Conservation (phyloP, 2,888 invertebrate species). For the Rhaphigaster nebulosa region DNA sequence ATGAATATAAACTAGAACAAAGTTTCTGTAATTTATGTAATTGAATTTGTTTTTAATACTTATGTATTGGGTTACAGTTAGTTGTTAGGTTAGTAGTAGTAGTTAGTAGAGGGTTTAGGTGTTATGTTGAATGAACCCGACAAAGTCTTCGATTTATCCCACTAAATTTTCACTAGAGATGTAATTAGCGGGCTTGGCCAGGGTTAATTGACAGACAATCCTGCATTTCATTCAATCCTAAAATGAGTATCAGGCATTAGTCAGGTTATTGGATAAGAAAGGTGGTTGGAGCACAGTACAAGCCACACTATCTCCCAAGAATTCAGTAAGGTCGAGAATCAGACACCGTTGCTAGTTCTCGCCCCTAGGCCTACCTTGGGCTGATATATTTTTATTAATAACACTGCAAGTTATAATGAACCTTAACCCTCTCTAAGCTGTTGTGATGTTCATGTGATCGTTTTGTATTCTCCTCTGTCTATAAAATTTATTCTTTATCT, state of each 20-base stretch:
- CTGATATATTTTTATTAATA: background rate
- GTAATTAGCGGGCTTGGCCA: background rate
- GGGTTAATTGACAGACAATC: background rate
- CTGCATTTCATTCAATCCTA: background rate
- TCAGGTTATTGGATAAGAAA: no score
- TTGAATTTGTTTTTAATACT: no score
- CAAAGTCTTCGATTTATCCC: background rate
- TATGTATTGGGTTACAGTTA: no score
- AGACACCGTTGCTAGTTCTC: background rate
- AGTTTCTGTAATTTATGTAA: no score
- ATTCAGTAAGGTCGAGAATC: background rate
- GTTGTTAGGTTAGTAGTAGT: no score
- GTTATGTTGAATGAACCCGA: background rate
- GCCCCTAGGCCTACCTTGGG: background rate
- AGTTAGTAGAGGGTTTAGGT: no score
- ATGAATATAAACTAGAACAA: no score
- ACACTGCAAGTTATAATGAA: background rate
- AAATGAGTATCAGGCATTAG: background rate
- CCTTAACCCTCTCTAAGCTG: background rate
- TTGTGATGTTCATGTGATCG: conserved; percentile 10
- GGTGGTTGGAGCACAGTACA: background rate
- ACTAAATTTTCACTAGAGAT: background rate
- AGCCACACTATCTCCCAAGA: background rate
- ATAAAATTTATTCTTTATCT: background rate
- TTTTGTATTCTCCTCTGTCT: background rate